Conservation (phyloP, 2,888 invertebrate genomes). For the Heliothis peltigera region DNA sequence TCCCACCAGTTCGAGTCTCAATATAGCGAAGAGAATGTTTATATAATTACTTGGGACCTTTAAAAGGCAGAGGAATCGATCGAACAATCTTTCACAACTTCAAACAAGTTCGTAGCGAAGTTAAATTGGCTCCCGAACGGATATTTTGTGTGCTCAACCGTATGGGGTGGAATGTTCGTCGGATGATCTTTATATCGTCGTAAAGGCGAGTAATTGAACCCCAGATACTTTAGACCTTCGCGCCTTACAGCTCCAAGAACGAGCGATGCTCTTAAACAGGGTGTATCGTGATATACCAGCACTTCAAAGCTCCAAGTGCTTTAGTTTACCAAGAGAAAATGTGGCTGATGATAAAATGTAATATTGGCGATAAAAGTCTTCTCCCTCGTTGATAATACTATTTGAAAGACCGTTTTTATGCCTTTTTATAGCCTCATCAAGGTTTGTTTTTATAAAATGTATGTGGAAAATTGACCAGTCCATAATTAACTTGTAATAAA, state of each 20-base stretch:
- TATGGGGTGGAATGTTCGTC: constrained; percentile 62
- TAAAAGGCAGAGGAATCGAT: constrained; percentile 68
- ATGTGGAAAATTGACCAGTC: too few relatives aligned
- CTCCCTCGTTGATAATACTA: not conserved
- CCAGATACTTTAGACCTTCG: constrained; percentile 50
- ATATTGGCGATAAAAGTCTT: constrained; percentile 17
- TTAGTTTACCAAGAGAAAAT: constrained; percentile 7
- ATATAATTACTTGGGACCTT: constrained; percentile 72
- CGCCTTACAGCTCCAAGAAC: constrained; percentile 47
- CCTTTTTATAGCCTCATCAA: too few relatives aligned
- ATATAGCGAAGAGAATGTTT: constrained; percentile 62
- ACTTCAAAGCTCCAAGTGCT: constrained; percentile 24
- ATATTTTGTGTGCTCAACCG: constrained; percentile 70
- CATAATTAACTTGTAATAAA: too few relatives aligned
- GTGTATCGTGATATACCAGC: constrained; percentile 33
- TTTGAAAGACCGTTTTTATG: not conserved
- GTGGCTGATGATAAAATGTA: constrained; percentile 37
- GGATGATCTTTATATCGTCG: constrained; percentile 66
- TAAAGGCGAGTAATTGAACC: constrained; percentile 65
- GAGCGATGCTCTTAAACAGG: constrained; percentile 30
- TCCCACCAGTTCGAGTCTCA: constrained; percentile 55
- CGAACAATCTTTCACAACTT: constrained; percentile 69
- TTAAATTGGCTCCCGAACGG: constrained; percentile 75
- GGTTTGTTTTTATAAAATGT: not conserved
- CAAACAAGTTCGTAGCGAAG: constrained; percentile 70